Percentiles rank a stretch among this genome's conserved stretches.
Evolutionary conservation across 2,113 vertebrate genomes (phyloP).

Genomic region (Oophaga pumilio): DNA sequence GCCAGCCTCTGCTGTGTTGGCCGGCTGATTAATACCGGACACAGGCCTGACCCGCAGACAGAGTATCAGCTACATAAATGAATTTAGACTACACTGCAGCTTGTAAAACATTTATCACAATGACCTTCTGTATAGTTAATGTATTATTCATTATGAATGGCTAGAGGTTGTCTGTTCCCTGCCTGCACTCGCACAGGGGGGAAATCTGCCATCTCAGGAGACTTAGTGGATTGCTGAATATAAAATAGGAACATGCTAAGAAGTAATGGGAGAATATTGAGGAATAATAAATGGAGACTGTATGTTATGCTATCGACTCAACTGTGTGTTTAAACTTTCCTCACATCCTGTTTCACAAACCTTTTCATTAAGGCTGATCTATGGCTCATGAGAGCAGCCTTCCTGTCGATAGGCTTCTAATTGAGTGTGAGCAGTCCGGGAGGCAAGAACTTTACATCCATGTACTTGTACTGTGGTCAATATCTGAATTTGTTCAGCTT

Average conservation of each 20-base stretch:
- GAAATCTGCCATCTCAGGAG: neutral
- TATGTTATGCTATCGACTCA: no score
- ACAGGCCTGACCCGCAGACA: neutral
- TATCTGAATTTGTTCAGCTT: neutral
- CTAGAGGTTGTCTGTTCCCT: neutral
- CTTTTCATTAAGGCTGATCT: neutral
- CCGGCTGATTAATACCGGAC: neutral
- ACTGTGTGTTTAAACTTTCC: no score
- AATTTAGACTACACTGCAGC: neutral
- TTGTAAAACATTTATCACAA: slow-evolving; percentile 21
- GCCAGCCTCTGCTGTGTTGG: neutral
- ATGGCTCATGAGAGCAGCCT: neutral
- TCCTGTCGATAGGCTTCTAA: neutral
- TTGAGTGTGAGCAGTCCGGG: neutral
- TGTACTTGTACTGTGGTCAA: neutral
- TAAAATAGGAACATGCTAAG: neutral
- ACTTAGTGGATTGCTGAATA: neutral
- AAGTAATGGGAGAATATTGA: neutral
- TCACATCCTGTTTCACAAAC: neutral
- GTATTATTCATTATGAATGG: neutral
- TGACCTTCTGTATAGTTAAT: neutral
- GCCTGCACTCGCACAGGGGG: no score
- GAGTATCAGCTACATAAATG: neutral
- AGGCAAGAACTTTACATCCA: neutral
- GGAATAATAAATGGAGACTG: neutral